phyloP scores from a whole-genome alignment of 2,113 vertebrate genomes.

The Illadopsis cleaveri region DNA sequence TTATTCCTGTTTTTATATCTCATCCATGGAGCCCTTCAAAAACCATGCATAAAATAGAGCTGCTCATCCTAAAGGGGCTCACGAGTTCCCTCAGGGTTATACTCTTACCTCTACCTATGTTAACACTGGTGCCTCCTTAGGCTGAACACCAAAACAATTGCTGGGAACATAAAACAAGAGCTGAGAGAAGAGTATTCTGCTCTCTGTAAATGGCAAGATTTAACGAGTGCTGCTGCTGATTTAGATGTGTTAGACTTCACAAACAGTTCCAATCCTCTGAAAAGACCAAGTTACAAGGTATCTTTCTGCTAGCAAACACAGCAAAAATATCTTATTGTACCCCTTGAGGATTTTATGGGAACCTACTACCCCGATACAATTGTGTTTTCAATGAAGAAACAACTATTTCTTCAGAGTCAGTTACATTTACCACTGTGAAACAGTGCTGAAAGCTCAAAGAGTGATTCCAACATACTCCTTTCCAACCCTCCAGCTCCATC shows the following conservation, averaged over 20 bases:
- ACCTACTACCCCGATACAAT: background rate
- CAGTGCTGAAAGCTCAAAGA: background rate
- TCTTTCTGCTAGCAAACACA: background rate
- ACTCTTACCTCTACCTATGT: background rate
- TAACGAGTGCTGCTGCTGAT: background rate
- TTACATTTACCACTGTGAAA: background rate
- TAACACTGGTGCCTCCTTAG: background rate
- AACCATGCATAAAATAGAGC: background rate
- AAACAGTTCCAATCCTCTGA: background rate
- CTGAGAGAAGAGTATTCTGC: background rate
- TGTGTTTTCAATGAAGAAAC: conserved; percentile 15
- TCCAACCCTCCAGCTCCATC: background rate
- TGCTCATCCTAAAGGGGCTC: background rate
- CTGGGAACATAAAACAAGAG: background rate
- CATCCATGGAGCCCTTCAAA: background rate
- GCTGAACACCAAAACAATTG: background rate
- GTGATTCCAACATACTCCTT: background rate
- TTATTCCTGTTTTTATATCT: background rate
- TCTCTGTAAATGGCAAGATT: background rate
- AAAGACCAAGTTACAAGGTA: background rate
- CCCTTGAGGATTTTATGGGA: background rate
- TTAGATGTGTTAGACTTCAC: background rate
- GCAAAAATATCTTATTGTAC: background rate
- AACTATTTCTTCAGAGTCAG: background rate
- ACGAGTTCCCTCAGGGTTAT: background rate